Evolutionary conservation across 2,113 vertebrate species (phyloP).

Genomic region (Strigops habroptila): DNA sequence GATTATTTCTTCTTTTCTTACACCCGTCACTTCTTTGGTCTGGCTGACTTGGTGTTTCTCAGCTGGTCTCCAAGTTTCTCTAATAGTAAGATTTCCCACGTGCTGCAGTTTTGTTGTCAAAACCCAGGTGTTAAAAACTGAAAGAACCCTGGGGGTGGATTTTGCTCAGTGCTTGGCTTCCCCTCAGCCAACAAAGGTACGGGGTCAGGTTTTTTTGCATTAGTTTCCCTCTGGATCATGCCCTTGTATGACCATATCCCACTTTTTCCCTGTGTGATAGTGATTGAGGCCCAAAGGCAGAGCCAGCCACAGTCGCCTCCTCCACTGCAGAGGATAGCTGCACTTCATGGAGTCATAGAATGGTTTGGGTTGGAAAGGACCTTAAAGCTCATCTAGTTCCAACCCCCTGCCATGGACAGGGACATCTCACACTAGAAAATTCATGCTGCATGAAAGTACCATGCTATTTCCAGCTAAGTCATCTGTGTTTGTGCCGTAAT

Average conservation of each 20-base stretch:
- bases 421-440: background rate
- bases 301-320: background rate
- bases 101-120: background rate
- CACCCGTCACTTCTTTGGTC: background rate
- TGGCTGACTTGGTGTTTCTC: background rate
- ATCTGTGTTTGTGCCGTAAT: background rate
- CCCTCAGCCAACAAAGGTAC: fast-evolving
- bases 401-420: background rate
- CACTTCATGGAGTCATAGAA: background rate
- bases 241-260: background rate
- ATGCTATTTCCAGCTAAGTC: background rate
- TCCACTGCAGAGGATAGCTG: background rate
- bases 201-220: background rate
- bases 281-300: background rate
- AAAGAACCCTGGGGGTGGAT: background rate
- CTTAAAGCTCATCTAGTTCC: background rate
- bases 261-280: fast-evolving
- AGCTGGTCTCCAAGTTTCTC: background rate
- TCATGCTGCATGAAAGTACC: background rate
- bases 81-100: background rate
- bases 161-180: fast-evolving
- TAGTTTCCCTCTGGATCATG: fast-evolving
- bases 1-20: background rate
- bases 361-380: background rate
- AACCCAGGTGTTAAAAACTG: background rate